phyloP scores from a whole-genome alignment of 2,888 invertebrate genomes.

The Zootermopsis nevadensis region DNA sequence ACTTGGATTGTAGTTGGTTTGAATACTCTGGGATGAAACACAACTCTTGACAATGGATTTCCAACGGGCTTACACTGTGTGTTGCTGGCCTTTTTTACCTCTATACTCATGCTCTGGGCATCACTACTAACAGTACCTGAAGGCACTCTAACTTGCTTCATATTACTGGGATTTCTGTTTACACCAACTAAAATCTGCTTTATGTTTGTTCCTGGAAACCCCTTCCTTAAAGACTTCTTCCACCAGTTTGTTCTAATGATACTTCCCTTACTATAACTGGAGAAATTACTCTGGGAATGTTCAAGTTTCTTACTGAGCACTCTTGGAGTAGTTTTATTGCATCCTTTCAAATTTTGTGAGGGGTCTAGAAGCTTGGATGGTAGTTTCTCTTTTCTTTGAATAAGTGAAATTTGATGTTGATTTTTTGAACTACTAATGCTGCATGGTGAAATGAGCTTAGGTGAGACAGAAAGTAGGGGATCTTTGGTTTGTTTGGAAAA shows the following conservation, averaged over 20 bases:
- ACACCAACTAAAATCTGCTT: not conserved
- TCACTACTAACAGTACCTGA: not conserved
- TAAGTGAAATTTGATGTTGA: too few relatives aligned
- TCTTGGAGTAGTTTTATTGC: not conserved
- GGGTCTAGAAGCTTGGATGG: too few relatives aligned
- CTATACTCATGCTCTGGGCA: not conserved
- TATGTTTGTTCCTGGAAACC: not conserved
- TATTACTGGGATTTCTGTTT: not conserved
- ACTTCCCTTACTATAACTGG: not conserved
- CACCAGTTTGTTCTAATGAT: not conserved
- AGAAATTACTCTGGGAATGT: not conserved
- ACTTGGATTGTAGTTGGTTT: constrained; percentile 30
- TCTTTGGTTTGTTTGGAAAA: too few relatives aligned
- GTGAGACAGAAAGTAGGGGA: too few relatives aligned
- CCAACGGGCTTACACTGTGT: not conserved
- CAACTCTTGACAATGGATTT: not conserved
- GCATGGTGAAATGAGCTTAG: too few relatives aligned
- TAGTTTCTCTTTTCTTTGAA: too few relatives aligned
- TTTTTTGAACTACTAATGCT: too few relatives aligned
- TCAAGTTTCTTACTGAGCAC: not conserved
- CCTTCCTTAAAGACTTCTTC: constrained; percentile 2
- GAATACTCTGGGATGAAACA: not conserved
- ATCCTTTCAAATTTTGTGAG: not conserved
- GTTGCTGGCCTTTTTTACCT: not conserved
- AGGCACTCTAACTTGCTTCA: not conserved